Conservation (phyloP, 2,113 vertebrate species). For the Hyperoodon ampullatus region DNA sequence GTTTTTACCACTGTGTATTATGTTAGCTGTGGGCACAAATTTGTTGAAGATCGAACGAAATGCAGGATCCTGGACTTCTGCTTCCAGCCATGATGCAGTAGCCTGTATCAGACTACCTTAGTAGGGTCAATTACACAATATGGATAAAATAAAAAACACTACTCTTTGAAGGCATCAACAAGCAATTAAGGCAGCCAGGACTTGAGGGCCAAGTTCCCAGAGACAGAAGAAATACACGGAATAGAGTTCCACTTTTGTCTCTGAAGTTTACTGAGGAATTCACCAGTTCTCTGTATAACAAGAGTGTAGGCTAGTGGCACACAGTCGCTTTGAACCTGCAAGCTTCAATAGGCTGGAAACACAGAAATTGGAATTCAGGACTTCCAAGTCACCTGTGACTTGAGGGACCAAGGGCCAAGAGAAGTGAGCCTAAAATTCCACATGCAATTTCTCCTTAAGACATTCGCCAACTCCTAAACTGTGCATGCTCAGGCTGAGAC, state of each 20-base stretch:
- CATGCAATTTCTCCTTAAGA: not conserved
- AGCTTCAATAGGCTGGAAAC: not conserved
- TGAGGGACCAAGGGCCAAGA: not conserved
- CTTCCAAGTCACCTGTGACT: not conserved
- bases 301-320: not conserved
- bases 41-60: not conserved
- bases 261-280: not conserved
- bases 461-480: not conserved
- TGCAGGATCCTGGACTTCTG: not conserved
- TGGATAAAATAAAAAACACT: conserved; percentile 1
- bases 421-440: not conserved
- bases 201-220: not conserved
- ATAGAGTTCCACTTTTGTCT: not conserved
- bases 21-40: not conserved
- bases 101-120: not conserved
- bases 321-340: not conserved
- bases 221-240: not conserved
- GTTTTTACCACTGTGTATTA: not conserved
- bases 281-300: not conserved
- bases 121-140: not conserved
- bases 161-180: not conserved
- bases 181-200: not conserved
- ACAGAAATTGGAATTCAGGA: not conserved
- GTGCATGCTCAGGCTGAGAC: not conserved
- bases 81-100: not conserved